phyloP scores from a whole-genome alignment of 2,113 vertebrate species.

The Chrysemys picta region DNA sequence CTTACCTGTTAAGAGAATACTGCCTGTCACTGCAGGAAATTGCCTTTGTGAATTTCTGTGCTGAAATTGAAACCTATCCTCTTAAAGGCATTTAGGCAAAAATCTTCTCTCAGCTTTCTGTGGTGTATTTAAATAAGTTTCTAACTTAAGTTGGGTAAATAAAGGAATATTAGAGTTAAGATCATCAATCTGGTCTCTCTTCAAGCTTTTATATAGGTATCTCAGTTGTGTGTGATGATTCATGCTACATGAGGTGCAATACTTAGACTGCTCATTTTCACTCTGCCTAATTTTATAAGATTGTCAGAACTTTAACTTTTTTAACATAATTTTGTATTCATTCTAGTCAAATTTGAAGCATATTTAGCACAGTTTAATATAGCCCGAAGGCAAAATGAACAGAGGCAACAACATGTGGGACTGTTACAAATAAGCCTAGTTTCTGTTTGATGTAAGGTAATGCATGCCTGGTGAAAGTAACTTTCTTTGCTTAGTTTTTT shows the following conservation, averaged over 20 bases:
- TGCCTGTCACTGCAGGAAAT: no score
- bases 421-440: constrained; percentile 20
- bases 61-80: no score
- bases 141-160: no score
- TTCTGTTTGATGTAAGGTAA: background rate
- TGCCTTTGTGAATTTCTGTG: no score
- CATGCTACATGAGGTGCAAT: background rate
- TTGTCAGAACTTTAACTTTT: background rate
- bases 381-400: constrained; percentile 14
- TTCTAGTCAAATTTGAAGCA: constrained; percentile 20
- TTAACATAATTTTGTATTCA: background rate
- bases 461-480: constrained; percentile 26
- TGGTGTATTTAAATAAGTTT: no score
- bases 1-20: no score
- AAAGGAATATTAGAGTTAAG: no score
- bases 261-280: background rate
- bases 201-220: background rate
- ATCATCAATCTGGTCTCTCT: no score
- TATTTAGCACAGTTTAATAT: constrained; percentile 11
- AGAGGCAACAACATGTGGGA: background rate
- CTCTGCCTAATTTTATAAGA: background rate
- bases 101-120: no score
- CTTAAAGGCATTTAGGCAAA: no score
- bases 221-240: background rate
- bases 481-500: constrained; percentile 39